A percentile compares a stretch with the other conserved stretches of the same genome.
phyloP scores from a whole-genome alignment of 2,113 vertebrate species.

The Cinclus mexicanus region DNA sequence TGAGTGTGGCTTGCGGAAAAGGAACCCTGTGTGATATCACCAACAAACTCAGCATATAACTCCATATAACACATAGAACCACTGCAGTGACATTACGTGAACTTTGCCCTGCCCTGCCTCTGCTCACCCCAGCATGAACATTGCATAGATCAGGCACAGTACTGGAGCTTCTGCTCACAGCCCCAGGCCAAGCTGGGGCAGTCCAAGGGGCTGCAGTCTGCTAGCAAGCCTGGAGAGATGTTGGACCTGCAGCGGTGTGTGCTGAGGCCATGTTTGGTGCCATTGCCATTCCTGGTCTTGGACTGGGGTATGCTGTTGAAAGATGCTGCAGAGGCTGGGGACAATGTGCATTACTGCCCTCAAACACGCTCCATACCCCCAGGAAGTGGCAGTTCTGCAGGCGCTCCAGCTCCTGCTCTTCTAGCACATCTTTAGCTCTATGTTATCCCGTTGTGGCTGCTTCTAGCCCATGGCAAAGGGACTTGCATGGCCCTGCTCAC shows the following conservation, averaged over 20 bases:
- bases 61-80: neutral
- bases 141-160: fast-evolving
- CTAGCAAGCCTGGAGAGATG: no score
- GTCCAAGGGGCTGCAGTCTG: neutral
- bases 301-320: neutral
- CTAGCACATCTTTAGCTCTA: neutral
- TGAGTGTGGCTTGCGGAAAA: neutral
- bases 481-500: neutral
- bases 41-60: fast-evolving
- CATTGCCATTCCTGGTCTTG: neutral
- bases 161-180: neutral
- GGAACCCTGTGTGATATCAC: neutral
- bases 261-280: neutral
- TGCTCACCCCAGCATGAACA: neutral
- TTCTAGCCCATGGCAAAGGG: neutral
- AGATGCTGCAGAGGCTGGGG: neutral
- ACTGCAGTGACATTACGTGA: fast-evolving
- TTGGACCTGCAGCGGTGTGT: neutral
- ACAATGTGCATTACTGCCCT: neutral
- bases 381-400: neutral
- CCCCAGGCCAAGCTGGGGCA: neutral
- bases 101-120: neutral
- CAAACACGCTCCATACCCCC: neutral
- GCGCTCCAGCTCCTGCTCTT: neutral
- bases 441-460: neutral